Evolutionary conservation across 2,113 vertebrate species (phyloP).

Genomic region (Arizona elegans): DNA sequence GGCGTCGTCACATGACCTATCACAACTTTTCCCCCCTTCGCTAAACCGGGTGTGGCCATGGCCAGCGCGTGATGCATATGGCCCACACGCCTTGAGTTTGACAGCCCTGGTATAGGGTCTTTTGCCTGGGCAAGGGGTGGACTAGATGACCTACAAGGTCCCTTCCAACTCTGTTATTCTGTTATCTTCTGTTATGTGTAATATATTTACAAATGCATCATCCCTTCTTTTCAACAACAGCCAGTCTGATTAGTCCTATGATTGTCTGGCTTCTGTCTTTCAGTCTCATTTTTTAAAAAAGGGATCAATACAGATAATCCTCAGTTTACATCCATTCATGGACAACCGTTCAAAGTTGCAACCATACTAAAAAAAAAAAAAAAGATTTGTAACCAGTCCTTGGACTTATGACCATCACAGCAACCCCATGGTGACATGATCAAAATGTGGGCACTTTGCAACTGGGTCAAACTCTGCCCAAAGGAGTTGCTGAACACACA

Average conservation of each 20-base stretch:
- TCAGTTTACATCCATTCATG: background rate
- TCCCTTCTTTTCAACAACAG: background rate
- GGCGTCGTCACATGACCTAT: too few species aligned
- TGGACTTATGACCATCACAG: background rate
- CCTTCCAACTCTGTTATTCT: too few species aligned
- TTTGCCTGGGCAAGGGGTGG: too few species aligned
- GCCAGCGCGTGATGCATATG: too few species aligned
- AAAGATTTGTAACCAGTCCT: background rate
- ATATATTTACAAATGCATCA: background rate
- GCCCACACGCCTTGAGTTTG: too few species aligned
- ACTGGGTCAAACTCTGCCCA: background rate
- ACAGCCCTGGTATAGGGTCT: too few species aligned
- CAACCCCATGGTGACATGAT: background rate
- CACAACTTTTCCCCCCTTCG: too few species aligned
- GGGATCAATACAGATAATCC: background rate
- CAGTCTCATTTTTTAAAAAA: background rate
- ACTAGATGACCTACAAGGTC: too few species aligned
- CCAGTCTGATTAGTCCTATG: background rate
- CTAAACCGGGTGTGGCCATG: too few species aligned
- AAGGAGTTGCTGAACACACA: background rate
- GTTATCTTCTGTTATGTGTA: background rate
- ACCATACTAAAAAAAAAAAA: background rate
- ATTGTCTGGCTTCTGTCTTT: background rate
- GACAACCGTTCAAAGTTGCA: background rate
- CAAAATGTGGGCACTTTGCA: background rate